A percentile compares a stretch with the other conserved stretches of the same genome.
phyloP scores from a whole-genome alignment of 2,797 vertebrate species.

The Falco biarmicus region DNA sequence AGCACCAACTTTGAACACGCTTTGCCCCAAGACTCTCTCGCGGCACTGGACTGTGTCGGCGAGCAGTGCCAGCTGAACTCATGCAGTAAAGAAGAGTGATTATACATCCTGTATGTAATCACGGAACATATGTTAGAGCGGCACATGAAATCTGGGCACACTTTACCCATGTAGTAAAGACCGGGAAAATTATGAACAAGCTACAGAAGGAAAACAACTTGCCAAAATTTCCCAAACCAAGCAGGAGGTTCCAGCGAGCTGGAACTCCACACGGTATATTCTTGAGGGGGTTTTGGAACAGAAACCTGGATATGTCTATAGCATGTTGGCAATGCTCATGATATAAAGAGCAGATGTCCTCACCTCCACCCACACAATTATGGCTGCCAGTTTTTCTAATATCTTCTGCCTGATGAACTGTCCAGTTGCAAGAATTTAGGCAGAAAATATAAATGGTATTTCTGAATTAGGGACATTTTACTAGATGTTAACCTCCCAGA shows the following conservation, averaged over 20 bases:
- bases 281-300: constrained; percentile 72
- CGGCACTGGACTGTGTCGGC: neutral
- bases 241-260: constrained; percentile 68
- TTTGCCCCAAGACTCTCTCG: constrained; percentile 21
- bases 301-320: constrained; percentile 64
- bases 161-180: constrained; percentile 59
- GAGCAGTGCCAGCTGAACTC: constrained; percentile 52
- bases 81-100: constrained; percentile 63
- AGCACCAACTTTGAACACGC: neutral
- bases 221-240: constrained; percentile 60
- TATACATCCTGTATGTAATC: constrained; percentile 68
- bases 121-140: constrained; percentile 50
- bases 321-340: constrained; percentile 53
- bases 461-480: neutral
- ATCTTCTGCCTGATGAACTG: constrained; percentile 71
- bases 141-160: constrained; percentile 70
- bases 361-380: constrained; percentile 64
- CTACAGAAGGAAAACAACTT: constrained; percentile 54
- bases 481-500: neutral
- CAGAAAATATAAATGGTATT: constrained; percentile 27
- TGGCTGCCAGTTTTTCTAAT: constrained; percentile 68
- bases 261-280: constrained; percentile 53
- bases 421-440: constrained; percentile 56
- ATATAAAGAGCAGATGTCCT: constrained; percentile 74
- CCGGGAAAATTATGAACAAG: constrained; percentile 50